Evolutionary conservation across 2,888 invertebrate genomes (phyloP), one percentile per base, ranked within the genome.

Genomic region (Cremastinae sp.): DNA sequence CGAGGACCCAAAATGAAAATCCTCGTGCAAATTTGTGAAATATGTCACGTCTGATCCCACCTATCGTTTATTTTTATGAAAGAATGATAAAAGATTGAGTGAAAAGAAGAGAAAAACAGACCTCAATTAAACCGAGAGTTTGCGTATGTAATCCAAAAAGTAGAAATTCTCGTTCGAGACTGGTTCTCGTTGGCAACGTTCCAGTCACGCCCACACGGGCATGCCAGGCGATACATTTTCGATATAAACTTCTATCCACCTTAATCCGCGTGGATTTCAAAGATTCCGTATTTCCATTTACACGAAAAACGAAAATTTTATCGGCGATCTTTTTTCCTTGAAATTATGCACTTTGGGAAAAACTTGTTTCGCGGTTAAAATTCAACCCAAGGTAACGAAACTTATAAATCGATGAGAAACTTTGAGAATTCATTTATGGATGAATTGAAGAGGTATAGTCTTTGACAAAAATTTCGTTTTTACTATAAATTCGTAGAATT

Each of bases 91-190:
- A 45, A 12, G 28, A 12, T 14, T 0, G 8, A 14, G n/a, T 5
- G 10, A 28, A 34, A 12, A 54, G 12, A n/a, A 36, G 34, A 1
- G 14, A 14, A 54, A 12, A 16, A 8, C 51, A 9, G 34, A 34
- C 66, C 66, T 74, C 66, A 68, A 74, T 74, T 68, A 74, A 66
- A 53, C 73, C 28, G 28, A 28, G 61, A 66, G 68, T 18, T 53
- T 47, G 18, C 54, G 61, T 54, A 68, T 45, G 47, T 47, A 62
- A 74, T 68, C 47, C 61, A 14, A 18, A 51, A 51, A 47, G 51
- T 66, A 68, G 66, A 64, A 45, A 59, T 74, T 74, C 58, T 8
- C 64, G 38, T 28, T 22, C 36, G 34, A 70, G 64, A 70, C 61
- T 68, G 53, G 61, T 54, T 66, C 53, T n/a, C n/a, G 54, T 54